A percentile compares a stretch with the other conserved stretches of the same genome.
Evolutionary conservation across 1,140 invertebrate genomes (phyloP).

Genomic region (Portunus trituberculatus): DNA sequence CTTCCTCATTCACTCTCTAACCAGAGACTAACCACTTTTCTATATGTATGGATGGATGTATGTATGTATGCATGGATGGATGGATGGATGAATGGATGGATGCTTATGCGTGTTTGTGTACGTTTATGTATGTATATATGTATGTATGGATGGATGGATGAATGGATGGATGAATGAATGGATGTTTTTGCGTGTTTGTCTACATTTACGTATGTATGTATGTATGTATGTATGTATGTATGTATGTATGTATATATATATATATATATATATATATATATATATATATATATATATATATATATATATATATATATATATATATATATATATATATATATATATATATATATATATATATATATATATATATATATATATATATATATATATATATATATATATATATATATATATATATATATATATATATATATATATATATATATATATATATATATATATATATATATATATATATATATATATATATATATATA

Average conservation of each 20-base stretch:
- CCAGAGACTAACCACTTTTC: neutral
- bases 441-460: slow-evolving; percentile 38
- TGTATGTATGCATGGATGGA: no score
- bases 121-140: no score
- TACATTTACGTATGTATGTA: neutral
- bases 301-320: neutral
- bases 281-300: neutral
- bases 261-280: neutral
- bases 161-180: no score
- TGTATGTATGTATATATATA: neutral
- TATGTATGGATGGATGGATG: no score
- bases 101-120: neutral
- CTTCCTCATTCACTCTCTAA: neutral
- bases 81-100: no score
- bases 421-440: no score
- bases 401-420: slow-evolving; percentile 29
- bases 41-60: no score
- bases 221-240: neutral
- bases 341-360: slow-evolving; percentile 28
- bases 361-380: slow-evolving; percentile 43
- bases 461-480: slow-evolving; percentile 44
- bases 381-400: slow-evolving; percentile 45
- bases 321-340: no score
- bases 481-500: slow-evolving; percentile 42
- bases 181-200: neutral